Evolutionary conservation across 2,113 vertebrate genomes (phyloP), one percentile per base, ranked within the genome.

Genomic region (Apeltes quadracus): DNA sequence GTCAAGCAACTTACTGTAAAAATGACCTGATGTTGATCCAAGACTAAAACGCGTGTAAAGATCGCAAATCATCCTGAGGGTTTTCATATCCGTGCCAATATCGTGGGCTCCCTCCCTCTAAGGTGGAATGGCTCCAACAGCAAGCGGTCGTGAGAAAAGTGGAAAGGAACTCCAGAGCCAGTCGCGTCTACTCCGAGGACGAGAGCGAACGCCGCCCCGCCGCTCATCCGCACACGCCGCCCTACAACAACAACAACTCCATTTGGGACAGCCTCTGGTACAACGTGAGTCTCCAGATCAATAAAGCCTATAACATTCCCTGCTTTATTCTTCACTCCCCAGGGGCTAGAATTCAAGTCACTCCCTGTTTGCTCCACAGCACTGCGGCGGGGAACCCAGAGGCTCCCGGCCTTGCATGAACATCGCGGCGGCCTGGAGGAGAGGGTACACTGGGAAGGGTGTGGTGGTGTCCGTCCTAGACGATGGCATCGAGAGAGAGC

Each of bases 41-140:
- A n/a, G n/a, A n/a, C n/a, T n/a, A n/a, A n/a, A n/a, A n/a, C n/a
- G n/a, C n/a, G n/a, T n/a, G n/a, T n/a, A n/a, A n/a, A n/a, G n/a
- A n/a, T n/a, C n/a, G n/a, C n/a, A n/a, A n/a, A n/a, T n/a, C n/a
- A n/a, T n/a, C n/a, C n/a, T n/a, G n/a, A n/a, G n/a, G n/a, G n/a
- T n/a, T n/a, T n/a, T 18, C 41, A 62, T 68, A 34, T 44, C 9
- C 65, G 23, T 14, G 22, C 23, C 11, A 68, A 22, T 10, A 23
- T n/a, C n/a, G n/a, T n/a, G n/a, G n/a, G n/a, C n/a, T n/a, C 22
- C 18, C 20, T 83, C 27, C 23, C 67, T 90, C 89, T 66, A 90
- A 98, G 97, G 97, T 99, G 93, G 92, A 97, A 75, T 98, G 97
- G 97, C 94, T 98, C 82, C 94, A 98, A 81, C 97, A 98, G 76